Percentiles rank a stretch among this genome's conserved stretches.
These are phyloP conservation scores for Sebastiscus tertius DNA, from an alignment of 2,797 vertebrate genomes.

Conservation along the genomic window DNA sequence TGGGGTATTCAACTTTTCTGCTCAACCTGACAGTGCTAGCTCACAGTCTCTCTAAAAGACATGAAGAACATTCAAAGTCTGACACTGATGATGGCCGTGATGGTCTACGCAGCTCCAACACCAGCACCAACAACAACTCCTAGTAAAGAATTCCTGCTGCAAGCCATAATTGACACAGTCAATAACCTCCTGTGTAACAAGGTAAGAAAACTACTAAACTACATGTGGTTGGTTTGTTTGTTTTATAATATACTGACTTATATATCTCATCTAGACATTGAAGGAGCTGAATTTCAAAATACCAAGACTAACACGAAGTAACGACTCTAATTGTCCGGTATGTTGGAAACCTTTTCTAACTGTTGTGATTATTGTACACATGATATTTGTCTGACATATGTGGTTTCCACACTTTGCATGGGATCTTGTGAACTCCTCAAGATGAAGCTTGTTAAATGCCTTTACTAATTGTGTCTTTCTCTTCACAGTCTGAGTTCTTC, in stretches of 20 bases:
- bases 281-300: rapidly evolving
- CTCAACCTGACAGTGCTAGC: slow-evolving; percentile 9
- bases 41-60: slow-evolving; percentile 2
- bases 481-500: neutral
- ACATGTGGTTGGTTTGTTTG: neutral
- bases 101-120: neutral
- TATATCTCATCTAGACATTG: neutral
- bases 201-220: slow-evolving; percentile 45
- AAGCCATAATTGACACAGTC: rapidly evolving
- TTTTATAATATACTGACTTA: slow-evolving; percentile 12
- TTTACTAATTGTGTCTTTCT: slow-evolving; percentile 5
- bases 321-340: neutral
- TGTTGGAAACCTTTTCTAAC: slow-evolving; percentile 11
- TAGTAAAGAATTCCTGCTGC: too few relatives aligned
- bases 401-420: neutral
- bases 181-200: rapidly evolving
- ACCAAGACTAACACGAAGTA: rapidly evolving
- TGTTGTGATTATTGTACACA: neutral
- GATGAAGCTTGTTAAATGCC: neutral
- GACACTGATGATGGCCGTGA: neutral
- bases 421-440: neutral
- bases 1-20: slow-evolving; percentile 2
- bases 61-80: slow-evolving; percentile 51
- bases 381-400: neutral
- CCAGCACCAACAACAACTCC: neutral